Base-by-base conservation (phyloP, 92 coral and sea anemone species). In the Metridium senile region DNA sequence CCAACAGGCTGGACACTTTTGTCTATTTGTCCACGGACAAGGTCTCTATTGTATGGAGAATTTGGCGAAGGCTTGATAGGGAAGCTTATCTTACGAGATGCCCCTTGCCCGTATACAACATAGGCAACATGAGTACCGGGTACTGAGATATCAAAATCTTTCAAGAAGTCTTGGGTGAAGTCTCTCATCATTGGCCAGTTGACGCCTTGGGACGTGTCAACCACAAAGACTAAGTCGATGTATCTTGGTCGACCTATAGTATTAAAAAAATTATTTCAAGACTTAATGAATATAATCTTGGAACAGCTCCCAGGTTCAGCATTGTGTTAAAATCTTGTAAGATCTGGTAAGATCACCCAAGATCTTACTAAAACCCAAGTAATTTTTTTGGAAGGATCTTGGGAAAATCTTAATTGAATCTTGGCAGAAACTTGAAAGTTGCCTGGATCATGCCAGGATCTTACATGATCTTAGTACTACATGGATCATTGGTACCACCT, bases 61-160 rank as follows among this genome's bases (percentile, higher is more conserved):
- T 19, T 23, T 45, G 80, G 25, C 21, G 59, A 8, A 34, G 35
- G 58, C 13, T 25, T 26, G 19, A 49, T 33, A 25, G 80, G 80
- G 80, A 75, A 75, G 33, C 70, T 21, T 23, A 73, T 10, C 18
- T 54, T 62, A 13, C 35, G 0, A 29, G 21, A 21, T 10, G 61
- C 70, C 17, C 80, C 80, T 6, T 53, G 22, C 39, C 56, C 68
- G 45, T 75, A 75, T 29, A 30, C 68, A 10, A 62, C 71, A 52
- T 58, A 75, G 53, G 71, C 80, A 22, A 75, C 57, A 16, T 62
- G 80, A 25, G 80, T 75, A 25, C 80, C 80, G 9, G 6, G 18
- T 0, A 22, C 25, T 32, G 69, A 58, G 58, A 75, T 21, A 28
- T 75, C 69, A 46, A 75, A 75, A 26, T 75, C 8, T 26, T 39